Conservation (phyloP, 1,140 invertebrate genomes). For the Drosophila rhopaloa region DNA sequence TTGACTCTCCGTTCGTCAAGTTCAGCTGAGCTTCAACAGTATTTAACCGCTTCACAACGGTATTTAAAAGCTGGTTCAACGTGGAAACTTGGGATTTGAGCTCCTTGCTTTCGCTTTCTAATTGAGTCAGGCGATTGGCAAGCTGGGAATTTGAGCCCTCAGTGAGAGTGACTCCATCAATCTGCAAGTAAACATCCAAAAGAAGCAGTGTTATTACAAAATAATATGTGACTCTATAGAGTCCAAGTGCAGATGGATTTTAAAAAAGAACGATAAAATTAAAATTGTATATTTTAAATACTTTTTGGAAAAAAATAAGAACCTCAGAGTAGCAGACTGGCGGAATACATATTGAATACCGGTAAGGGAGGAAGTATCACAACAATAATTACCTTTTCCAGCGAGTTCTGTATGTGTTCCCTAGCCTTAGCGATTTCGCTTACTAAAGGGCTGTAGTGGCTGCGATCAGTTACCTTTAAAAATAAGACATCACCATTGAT, state of each 20-base stretch:
- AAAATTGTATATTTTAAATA: not conserved
- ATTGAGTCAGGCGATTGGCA: constrained; percentile 83
- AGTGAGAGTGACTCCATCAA: constrained; percentile 85
- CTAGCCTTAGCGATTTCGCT: constrained; percentile 89
- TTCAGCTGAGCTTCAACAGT: not conserved
- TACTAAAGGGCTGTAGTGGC: constrained; percentile 85
- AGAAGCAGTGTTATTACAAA: not conserved
- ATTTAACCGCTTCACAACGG: constrained; percentile 44
- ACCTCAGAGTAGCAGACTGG: not conserved
- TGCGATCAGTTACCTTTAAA: constrained; percentile 59
- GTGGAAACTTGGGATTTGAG: constrained; percentile 60
- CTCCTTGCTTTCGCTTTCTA: constrained; percentile 85
- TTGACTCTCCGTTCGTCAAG: constrained; percentile 6
- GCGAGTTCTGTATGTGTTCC: constrained; percentile 88
- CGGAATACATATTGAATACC: not conserved
- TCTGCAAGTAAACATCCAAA: constrained; percentile 77
- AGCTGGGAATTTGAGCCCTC: constrained; percentile 80
- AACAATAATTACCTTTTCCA: constrained; percentile 86
- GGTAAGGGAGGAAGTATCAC: not conserved
- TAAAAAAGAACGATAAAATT: not conserved
- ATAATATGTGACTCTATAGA: not conserved
- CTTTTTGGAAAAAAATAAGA: not conserved
- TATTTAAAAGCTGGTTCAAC: constrained; percentile 53
- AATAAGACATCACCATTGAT: constrained; percentile 42
- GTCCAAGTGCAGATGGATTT: not conserved